Conservation (phyloP, 2,888 invertebrate genomes). For the Meteorus cinctellus region DNA sequence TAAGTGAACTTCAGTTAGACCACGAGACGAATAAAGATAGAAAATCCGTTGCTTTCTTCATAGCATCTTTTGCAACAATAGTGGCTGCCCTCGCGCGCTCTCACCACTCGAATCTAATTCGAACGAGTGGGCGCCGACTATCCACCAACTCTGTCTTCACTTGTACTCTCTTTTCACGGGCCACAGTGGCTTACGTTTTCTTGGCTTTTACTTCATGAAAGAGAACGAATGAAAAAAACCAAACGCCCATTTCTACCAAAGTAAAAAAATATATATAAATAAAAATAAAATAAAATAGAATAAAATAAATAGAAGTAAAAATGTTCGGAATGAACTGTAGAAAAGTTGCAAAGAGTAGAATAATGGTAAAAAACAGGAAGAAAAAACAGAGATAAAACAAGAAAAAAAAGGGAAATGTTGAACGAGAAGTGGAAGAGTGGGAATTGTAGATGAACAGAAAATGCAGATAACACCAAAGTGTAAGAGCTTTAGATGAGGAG, state of each 20-base stretch:
- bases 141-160: slow-evolving; percentile 27
- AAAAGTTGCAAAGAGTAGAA: slow-evolving; percentile 19
- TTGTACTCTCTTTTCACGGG: slow-evolving; percentile 22
- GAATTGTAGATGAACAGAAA: slow-evolving; percentile 41
- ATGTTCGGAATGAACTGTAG: not conserved
- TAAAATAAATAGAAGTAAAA: slow-evolving; percentile 24
- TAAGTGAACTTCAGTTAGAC: no score
- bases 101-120: slow-evolving; percentile 63
- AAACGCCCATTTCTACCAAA: not conserved
- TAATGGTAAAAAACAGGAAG: slow-evolving; percentile 18
- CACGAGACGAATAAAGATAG: not conserved
- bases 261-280: slow-evolving; percentile 6
- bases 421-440: slow-evolving; percentile 33
- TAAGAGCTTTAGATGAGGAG: slow-evolving; percentile 1
- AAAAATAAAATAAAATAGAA: slow-evolving; percentile 27
- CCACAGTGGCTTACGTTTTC: slow-evolving; percentile 34
- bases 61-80: slow-evolving; percentile 53
- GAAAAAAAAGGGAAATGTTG: not conserved
- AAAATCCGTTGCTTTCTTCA: slow-evolving; percentile 40
- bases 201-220: slow-evolving; percentile 31
- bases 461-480: slow-evolving; percentile 17
- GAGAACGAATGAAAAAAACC: slow-evolving; percentile 19
- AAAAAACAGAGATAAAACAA: not conserved
- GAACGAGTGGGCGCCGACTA: slow-evolving; percentile 49
- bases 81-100: slow-evolving; percentile 22